Base-by-base conservation (phyloP, 2,888 invertebrate genomes). In the Campopleginae sp. region DNA sequence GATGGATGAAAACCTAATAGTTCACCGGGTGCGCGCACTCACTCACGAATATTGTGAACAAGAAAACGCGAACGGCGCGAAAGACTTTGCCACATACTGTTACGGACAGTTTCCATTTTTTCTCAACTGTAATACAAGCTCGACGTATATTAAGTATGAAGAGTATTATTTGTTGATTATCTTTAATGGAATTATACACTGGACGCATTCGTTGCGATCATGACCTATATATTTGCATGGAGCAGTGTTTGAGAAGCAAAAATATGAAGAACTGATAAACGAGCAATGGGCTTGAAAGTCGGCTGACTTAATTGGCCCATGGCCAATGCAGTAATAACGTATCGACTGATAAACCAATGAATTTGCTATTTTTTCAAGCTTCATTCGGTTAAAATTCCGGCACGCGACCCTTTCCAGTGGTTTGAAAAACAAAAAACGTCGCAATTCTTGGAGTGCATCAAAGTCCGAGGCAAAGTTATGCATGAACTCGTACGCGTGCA, bases 361-460 rank as follows among this genome's bases (percentile, higher is more conserved):
- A 33, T 33, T 33, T 5, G 33, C 6, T 38, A 7, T 38, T 38
- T 38, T 38, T 7, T 3, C 2, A 7, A 38, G 38, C 4, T 38
- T 38, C n/a, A n/a, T n/a, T 38, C 38, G 7, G 38, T 38, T 38
- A 38, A 0, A 38, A 38, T 38, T 7, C 38, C 4, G 0, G 46
- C 33, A 19, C 33, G n/a, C 42, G 68, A 58, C 65, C 66, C 54
- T 71, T 58, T 27, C 46, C 46, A 63, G 12, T 66, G 46, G 74
- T 82, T 66, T 75, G 65, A 85, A 79, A 80, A n/a, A n/a, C n/a
- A n/a, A n/a, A 65, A 51, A 65, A 46, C 2, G 51, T 33, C 65
- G 77, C 77, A 65, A 77, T 82, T 82, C 72, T 65, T 65, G 65
- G 54, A 77, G 65, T 71, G 65, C 77, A 48, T 71, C 46, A 77